Evolutionary conservation across 2,113 vertebrate species (phyloP).

Genomic region (Corapipo altera): DNA sequence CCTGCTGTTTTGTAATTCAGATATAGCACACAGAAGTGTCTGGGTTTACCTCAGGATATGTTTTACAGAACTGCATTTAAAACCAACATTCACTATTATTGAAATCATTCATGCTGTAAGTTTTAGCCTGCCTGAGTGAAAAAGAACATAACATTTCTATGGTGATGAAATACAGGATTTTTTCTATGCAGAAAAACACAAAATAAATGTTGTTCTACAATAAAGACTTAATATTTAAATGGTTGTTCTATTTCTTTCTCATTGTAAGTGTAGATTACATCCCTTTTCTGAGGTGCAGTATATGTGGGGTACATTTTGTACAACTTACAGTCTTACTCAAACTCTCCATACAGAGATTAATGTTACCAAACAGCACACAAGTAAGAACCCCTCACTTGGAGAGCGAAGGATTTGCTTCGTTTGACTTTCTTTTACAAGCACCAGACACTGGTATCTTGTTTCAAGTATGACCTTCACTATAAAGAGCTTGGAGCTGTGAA

Average conservation of each 20-base stretch:
- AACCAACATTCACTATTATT: background rate
- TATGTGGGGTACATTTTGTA: background rate
- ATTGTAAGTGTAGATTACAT: background rate
- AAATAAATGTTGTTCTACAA: background rate
- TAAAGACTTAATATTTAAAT: background rate
- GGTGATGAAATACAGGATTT: background rate
- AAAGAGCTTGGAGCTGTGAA: background rate
- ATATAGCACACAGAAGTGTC: background rate
- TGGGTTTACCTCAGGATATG: background rate
- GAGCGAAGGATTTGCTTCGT: background rate
- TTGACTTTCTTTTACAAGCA: background rate
- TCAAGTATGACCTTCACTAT: background rate
- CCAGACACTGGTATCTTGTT: background rate
- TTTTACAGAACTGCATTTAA: background rate
- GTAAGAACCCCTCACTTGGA: background rate
- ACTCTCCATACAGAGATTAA: background rate
- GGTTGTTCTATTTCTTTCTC: background rate
- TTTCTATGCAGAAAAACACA: background rate
- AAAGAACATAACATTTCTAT: background rate
- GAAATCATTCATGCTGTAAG: background rate
- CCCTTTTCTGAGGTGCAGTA: background rate
- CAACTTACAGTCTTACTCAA: background rate
- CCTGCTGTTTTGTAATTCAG: background rate
- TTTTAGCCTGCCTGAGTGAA: background rate
- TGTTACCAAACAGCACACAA: background rate